Base-by-base conservation (phyloP, 2,113 vertebrate species). In the Cephalopholis sonnerati region DNA sequence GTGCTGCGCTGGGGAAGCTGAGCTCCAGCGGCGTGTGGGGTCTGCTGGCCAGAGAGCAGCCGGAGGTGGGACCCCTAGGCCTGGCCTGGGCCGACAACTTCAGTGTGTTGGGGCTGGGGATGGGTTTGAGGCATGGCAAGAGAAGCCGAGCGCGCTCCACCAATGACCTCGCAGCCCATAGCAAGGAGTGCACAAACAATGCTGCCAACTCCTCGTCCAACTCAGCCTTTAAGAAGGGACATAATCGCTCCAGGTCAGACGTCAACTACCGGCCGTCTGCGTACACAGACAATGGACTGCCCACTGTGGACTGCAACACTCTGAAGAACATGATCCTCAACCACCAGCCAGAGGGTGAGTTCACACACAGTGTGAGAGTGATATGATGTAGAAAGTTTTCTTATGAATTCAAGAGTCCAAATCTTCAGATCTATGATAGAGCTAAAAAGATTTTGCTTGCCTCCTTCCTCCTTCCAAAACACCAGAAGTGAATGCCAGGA, bases 181-280 rank as follows among this genome's bases (percentile, higher is more conserved):
- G 74, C 71, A 97, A 98, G 76, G 97, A 98, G 61, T 84, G 90
- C 54, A 70, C 84, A 50, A 89, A 78, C 73, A 93, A 89, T 81
- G 41, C 73, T 74, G 73, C 89, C 9, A 85, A 71, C 77, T 44
- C 87, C 68, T 81, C 91, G 0, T 85, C 93, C 72, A 93, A 88
- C 53, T 83, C 94, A 25, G 79, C 92, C 4, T 99, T 98, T 89
- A 97, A 97, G 90, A 97, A 96, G 46, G 97, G 97, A 13, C 98
- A 99, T 90, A 96, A 94, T 89, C 95, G 97, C 10, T 99, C 98
- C 2, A 96, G 96, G 62, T 99, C 98, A 0, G 98, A 99, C 27
- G 85, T 95, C 85, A 94, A 95, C 92, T 95, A 95, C 78, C 89
- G 92, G 9, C 92, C 92, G 0, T 93, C 94, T 18, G 85, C 90